phyloP scores from a whole-genome alignment of 2,888 invertebrate species.

The Lamproptera curius region DNA sequence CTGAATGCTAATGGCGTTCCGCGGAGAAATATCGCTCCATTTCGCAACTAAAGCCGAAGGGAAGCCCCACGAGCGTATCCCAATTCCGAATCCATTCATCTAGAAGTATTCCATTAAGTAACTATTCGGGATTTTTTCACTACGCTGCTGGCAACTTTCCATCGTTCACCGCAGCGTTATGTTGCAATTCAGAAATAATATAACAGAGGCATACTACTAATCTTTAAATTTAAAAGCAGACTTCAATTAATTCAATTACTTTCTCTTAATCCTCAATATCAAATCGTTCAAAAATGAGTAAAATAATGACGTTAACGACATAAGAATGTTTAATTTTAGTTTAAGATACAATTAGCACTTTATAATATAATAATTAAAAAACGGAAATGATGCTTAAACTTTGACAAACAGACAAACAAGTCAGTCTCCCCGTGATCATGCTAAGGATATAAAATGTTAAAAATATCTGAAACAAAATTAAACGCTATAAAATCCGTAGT shows the following conservation, averaged over 20 bases:
- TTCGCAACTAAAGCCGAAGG: conserved; percentile 8
- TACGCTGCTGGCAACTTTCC: conserved; percentile 21
- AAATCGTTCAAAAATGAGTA: neutral
- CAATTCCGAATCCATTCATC: conserved; percentile 36
- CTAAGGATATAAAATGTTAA: no score
- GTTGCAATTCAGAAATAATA: conserved; percentile 22
- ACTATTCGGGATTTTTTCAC: conserved; percentile 18
- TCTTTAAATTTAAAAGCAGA: neutral
- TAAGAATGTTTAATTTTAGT: no score
- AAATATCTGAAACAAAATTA: no score
- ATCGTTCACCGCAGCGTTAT: conserved; percentile 20
- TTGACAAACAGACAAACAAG: no score
- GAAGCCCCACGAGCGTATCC: conserved; percentile 11
- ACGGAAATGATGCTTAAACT: no score
- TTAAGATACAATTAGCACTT: no score
- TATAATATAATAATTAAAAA: no score
- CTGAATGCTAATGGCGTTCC: conserved; percentile 4
- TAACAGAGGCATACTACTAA: neutral
- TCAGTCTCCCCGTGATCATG: no score
- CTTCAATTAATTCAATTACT: no score
- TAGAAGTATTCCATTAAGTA: conserved; percentile 40
- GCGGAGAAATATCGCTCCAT: conserved; percentile 13
- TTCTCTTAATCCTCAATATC: no score
- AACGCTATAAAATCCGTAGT: no score
- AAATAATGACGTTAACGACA: neutral